Evolutionary conservation across 1,140 invertebrate genomes (phyloP), one percentile per base, ranked within the genome.

Genomic region (Sycophila sp.): DNA sequence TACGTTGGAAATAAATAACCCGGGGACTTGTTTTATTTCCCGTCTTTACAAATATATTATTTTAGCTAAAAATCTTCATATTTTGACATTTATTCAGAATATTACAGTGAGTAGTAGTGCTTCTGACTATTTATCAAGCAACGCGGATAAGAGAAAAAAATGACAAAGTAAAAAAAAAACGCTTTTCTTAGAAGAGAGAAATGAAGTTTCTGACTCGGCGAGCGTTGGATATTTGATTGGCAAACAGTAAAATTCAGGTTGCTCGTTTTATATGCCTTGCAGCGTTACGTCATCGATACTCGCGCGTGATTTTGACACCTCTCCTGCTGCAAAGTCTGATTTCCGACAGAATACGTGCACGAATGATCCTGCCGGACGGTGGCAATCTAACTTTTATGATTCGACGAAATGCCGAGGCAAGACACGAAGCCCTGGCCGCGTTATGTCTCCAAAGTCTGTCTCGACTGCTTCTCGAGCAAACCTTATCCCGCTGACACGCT

Each of bases 351-450:
- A 49, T 49, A 47, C 42, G 47, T 49, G 24, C 11, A 11, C 32
- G 47, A 53, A 62, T 47, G 67, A 49, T 49, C 34, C n/a, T 28
- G 13, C 32, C n/a, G 24, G 56, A 53, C 56, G 19, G 58, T 22
- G 17, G 24, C 26, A 69, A 62, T 69, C 67, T 60, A 69, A 69
- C 67, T 69, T 69, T 69, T 69, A 69, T 62, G 67, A 62, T 62
- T 62, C 24, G n/a, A 24, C 13, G n/a, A 30, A 67, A 58, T 45
- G 55, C 30, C 38, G 19, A 10, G 38, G 53, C 38, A 19, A 68
- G 58, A 56, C 6, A 19, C 47, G 38, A 34, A 30, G 26, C 38
- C 26, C n/a, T 13, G 2, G 8, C 10, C 36, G 26, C 36, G 36
- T 28, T 55, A 55, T 55, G 34, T 24, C 36, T 26, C 26, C 19